Conservation (phyloP, 2,113 vertebrate species). For the Tachysurus vachellii region DNA sequence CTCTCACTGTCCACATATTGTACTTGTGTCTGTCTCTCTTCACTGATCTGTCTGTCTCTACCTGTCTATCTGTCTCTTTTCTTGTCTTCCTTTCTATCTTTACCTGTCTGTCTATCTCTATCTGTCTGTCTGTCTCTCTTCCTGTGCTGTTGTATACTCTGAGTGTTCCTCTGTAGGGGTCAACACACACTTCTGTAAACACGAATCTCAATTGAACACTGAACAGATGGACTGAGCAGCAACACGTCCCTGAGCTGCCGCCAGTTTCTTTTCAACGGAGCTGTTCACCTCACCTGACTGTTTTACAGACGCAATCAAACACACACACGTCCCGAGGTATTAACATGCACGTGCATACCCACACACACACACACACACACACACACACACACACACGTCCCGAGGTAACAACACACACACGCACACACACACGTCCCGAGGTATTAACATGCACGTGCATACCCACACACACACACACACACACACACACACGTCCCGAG, state of each 20-base stretch:
- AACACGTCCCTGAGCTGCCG: not conserved
- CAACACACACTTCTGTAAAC: not conserved
- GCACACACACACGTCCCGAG: too few species aligned
- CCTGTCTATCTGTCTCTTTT: not conserved
- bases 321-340: not conserved
- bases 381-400: too few species aligned
- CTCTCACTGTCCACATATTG: too few species aligned
- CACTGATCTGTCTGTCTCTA: not conserved
- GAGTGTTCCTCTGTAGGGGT: not conserved
- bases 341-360: constrained; percentile 8
- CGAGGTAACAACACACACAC: too few species aligned
- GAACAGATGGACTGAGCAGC: not conserved
- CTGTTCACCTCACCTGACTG: not conserved
- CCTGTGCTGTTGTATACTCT: not conserved
- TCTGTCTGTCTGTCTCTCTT: not conserved
- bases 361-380: not conserved
- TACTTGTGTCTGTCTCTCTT: not conserved
- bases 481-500: too few species aligned
- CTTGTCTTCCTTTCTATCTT: too few species aligned
- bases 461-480: too few species aligned
- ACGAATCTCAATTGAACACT: not conserved
- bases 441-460: too few species aligned
- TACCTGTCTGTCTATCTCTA: too few species aligned
- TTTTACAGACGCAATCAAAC: not conserved
- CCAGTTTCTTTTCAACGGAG: not conserved